Conservation (phyloP, 2,888 invertebrate genomes). For the Diplolepis rosae region DNA sequence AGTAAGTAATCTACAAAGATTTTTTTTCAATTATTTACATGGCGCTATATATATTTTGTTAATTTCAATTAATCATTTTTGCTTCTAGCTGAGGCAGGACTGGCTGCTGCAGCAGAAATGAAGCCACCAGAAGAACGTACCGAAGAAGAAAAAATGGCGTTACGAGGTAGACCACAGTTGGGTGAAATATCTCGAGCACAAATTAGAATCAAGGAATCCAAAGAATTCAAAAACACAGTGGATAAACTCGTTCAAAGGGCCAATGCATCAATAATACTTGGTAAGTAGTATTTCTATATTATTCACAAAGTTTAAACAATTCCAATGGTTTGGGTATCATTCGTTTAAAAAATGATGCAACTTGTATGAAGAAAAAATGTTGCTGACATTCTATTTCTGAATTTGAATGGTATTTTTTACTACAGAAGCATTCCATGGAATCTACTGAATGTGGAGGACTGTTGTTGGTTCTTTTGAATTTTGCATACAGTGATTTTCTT, state of each 20-base stretch:
- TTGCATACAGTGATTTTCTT: not conserved
- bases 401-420: not conserved
- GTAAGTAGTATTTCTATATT: no score
- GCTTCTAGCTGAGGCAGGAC: conserved; percentile 75
- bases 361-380: not conserved
- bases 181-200: conserved; percentile 91
- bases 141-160: conserved; percentile 89
- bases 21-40: no score
- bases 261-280: conserved; percentile 93
- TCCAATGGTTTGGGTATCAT: no score
- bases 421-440: not conserved
- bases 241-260: conserved; percentile 98
- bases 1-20: no score
- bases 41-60: no score
- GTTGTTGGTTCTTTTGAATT: conserved; percentile 8
- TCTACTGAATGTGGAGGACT: not conserved
- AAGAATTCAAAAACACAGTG: conserved; percentile 99
- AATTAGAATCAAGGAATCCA: conserved; percentile 96
- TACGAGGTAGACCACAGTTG: conserved; percentile 92
- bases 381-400: conserved; percentile 5
- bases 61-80: conserved; percentile 42
- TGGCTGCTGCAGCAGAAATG: conserved; percentile 79
- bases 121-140: conserved; percentile 82
- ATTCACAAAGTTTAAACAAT: no score
- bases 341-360: not conserved